phyloP scores from a whole-genome alignment of 2,113 vertebrate genomes.

The Chinchilla lanigera region DNA sequence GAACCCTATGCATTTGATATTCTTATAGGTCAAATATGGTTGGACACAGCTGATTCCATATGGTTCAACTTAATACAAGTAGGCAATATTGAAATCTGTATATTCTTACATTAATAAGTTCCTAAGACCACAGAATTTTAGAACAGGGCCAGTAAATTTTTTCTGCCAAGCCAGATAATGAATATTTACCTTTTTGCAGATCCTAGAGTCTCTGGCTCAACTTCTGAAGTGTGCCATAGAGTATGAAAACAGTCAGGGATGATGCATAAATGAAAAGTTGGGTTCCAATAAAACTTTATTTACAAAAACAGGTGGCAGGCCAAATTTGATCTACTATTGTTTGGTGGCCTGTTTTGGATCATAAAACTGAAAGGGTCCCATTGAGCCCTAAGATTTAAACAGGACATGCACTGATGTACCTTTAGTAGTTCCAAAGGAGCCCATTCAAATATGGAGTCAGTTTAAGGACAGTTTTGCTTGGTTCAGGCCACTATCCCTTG shows the following conservation, averaged over 20 bases:
- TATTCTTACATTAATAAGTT: background rate
- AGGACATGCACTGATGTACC: background rate
- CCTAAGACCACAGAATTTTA: background rate
- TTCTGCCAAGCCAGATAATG: background rate
- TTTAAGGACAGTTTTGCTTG: background rate
- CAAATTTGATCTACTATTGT: background rate
- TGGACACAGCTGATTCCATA: background rate
- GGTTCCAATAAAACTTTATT: background rate
- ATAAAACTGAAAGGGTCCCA: background rate
- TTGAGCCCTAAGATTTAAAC: background rate
- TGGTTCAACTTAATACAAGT: background rate
- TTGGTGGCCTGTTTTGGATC: background rate
- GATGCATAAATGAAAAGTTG: background rate
- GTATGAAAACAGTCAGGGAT: background rate
- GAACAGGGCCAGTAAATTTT: background rate
- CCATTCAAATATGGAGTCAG: background rate
- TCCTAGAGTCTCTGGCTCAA: background rate
- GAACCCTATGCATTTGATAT: background rate
- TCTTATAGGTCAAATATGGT: background rate
- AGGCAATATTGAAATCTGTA: background rate
- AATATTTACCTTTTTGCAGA: background rate
- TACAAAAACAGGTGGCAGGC: background rate
- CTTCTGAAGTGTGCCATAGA: background rate
- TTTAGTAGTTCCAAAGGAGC: background rate
- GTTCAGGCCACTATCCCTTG: background rate